phyloP scores from a whole-genome alignment of 2,113 vertebrate genomes.

The Neotoma lepida region DNA sequence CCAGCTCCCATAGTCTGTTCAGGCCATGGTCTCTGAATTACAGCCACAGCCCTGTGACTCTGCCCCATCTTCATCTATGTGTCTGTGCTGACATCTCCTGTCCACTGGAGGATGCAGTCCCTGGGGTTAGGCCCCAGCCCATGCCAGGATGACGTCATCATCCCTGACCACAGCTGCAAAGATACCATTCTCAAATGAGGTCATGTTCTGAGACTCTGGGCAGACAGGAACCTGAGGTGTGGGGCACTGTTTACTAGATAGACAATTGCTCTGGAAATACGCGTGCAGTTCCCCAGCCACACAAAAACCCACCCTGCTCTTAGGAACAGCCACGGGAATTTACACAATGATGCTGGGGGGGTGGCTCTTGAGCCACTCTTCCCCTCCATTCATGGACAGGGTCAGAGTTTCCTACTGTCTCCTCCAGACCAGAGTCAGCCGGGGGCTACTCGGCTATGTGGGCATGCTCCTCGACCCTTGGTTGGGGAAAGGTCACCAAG shows the following conservation, averaged over 20 bases:
- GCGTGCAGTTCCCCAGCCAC: background rate
- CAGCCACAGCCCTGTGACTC: background rate
- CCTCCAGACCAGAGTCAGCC: background rate
- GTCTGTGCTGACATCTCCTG: too few relatives aligned
- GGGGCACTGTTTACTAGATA: too few relatives aligned
- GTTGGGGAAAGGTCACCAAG: background rate
- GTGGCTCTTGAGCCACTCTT: fast-evolving
- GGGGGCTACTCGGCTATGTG: background rate
- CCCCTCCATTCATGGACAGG: background rate
- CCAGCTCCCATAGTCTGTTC: background rate
- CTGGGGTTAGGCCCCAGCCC: too few relatives aligned
- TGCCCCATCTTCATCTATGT: background rate
- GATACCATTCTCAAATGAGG: background rate
- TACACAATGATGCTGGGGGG: fast-evolving
- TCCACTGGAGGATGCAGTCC: background rate
- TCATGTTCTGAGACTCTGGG: background rate
- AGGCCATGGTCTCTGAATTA: too few relatives aligned
- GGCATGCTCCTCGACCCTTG: background rate
- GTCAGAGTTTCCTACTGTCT: fast-evolving
- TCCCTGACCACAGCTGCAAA: background rate
- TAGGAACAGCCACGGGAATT: background rate
- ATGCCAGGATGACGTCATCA: background rate
- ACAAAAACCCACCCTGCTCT: background rate
- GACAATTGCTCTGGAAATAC: background rate
- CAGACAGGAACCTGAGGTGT: background rate